These are phyloP conservation scores for Grammomys dolichurus DNA, from an alignment of 2,113 vertebrate genomes.

Conservation along the genomic window DNA sequence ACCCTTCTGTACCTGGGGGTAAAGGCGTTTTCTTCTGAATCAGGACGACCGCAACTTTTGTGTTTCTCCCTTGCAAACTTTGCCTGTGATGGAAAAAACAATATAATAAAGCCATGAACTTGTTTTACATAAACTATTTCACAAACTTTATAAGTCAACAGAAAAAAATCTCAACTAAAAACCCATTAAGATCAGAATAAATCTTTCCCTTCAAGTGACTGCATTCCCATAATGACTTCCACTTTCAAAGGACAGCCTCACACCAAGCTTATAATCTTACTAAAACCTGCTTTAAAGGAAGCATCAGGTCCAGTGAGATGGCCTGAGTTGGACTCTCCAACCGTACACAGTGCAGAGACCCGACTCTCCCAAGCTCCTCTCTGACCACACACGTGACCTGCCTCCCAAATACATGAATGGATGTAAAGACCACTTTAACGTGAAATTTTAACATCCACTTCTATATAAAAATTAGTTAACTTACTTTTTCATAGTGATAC, in stretches of 20 bases:
- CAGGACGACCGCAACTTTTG: conserved; percentile 98
- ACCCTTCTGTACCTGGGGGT: conserved; percentile 93
- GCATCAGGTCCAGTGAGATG: not conserved
- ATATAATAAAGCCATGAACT: not conserved
- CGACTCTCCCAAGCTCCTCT: not conserved
- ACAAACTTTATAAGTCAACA: conserved; percentile 11
- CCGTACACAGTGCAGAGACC: too few relatives aligned
- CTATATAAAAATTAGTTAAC: not conserved
- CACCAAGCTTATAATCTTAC: not conserved
- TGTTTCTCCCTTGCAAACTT: conserved; percentile 98
- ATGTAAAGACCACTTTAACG: not conserved
- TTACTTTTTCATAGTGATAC: not conserved
- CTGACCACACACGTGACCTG: not conserved
- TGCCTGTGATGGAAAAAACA: conserved; percentile 87
- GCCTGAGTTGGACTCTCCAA: not conserved
- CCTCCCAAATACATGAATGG: not conserved
- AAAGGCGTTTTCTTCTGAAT: conserved; percentile 99
- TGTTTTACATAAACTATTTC: not conserved
- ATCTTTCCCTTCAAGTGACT: not conserved
- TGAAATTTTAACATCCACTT: not conserved
- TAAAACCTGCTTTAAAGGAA: conserved; percentile 28
- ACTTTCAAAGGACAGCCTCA: not conserved
- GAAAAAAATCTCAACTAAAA: conserved; percentile 48
- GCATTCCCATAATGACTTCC: not conserved
- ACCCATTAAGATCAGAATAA: not conserved